A percentile compares a stretch with the other conserved stretches of the same genome.
Evolutionary conservation across 2,888 invertebrate genomes (phyloP).

Genomic region (Caenorhabditis imperialis): DNA sequence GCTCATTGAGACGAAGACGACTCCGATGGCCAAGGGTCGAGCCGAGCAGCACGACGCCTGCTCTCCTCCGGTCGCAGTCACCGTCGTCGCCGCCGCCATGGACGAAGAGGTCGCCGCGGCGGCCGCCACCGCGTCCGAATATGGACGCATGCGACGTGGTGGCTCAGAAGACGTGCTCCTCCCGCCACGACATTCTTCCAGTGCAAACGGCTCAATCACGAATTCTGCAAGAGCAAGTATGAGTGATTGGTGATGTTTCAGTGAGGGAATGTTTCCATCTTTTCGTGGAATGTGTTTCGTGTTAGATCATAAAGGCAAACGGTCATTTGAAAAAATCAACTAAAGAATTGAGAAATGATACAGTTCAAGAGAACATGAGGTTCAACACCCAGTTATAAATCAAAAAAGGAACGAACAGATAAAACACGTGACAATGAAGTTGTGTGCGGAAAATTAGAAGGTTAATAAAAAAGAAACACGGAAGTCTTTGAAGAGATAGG

Average conservation of each 20-base stretch:
- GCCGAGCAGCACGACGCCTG: slow-evolving; percentile 36
- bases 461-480: too few species aligned
- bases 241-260: neutral
- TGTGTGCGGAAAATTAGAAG: too few species aligned
- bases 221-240: slow-evolving; percentile 28
- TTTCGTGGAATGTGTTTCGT: too few species aligned
- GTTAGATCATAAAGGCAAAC: too few species aligned
- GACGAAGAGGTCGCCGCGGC: slow-evolving; percentile 16
- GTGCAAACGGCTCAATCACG: slow-evolving; percentile 48
- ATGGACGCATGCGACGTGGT: slow-evolving; percentile 37
- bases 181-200: slow-evolving; percentile 37
- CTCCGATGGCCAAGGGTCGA: slow-evolving; percentile 47
- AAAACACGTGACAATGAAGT: too few species aligned
- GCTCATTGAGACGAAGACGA: slow-evolving; percentile 49
- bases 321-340: too few species aligned
- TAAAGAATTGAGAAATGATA: too few species aligned
- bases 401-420: too few species aligned
- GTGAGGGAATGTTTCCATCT: too few species aligned
- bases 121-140: slow-evolving; percentile 38
- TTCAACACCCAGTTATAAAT: too few species aligned
- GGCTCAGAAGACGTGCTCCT: slow-evolving; percentile 24
- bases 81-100: slow-evolving; percentile 18
- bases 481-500: too few species aligned
- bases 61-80: slow-evolving; percentile 23
- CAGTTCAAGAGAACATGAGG: too few species aligned